Conservation (phyloP, 2,888 invertebrate species). For the Leptarthrus brevirostris region DNA sequence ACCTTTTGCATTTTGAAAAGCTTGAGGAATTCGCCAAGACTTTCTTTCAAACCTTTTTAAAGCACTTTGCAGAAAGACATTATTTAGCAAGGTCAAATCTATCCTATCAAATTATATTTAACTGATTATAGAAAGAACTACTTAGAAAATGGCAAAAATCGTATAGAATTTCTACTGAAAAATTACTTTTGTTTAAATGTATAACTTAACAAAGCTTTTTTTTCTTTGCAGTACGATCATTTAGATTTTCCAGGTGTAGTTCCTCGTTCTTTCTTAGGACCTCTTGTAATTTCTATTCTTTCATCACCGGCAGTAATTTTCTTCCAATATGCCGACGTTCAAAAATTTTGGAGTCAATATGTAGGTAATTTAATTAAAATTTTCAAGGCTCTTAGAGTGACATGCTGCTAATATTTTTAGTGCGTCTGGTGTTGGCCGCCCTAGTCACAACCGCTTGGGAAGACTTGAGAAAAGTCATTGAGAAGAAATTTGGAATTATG, state of each 20-base stretch:
- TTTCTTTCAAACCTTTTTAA: too few relatives aligned
- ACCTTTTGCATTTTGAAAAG: too few relatives aligned
- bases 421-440: conserved; percentile 82
- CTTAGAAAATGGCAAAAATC: too few relatives aligned
- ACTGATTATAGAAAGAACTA: too few relatives aligned
- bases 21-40: too few relatives aligned
- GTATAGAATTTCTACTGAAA: too few relatives aligned
- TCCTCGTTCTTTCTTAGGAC: conserved; percentile 95
- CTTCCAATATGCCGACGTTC: conserved; percentile 75
- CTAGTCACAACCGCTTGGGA: conserved; percentile 81
- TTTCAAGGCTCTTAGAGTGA: conserved; percentile 2
- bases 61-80: too few relatives aligned
- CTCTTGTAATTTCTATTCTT: conserved; percentile 81
- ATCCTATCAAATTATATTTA: too few relatives aligned
- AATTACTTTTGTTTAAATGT: too few relatives aligned
- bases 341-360: conserved; percentile 91
- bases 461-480: conserved; percentile 78
- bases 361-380: conserved; percentile 72
- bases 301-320: conserved; percentile 81
- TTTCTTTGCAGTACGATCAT: conserved; percentile 90
- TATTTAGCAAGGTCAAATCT: too few relatives aligned
- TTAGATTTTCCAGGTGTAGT: conserved; percentile 97
- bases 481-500: conserved; percentile 80
- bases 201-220: too few relatives aligned
- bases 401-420: too few relatives aligned